Evolutionary conservation across 2,888 invertebrate species (phyloP), one percentile per base, ranked within the genome.

Genomic region (Agrochola lychnidis): DNA sequence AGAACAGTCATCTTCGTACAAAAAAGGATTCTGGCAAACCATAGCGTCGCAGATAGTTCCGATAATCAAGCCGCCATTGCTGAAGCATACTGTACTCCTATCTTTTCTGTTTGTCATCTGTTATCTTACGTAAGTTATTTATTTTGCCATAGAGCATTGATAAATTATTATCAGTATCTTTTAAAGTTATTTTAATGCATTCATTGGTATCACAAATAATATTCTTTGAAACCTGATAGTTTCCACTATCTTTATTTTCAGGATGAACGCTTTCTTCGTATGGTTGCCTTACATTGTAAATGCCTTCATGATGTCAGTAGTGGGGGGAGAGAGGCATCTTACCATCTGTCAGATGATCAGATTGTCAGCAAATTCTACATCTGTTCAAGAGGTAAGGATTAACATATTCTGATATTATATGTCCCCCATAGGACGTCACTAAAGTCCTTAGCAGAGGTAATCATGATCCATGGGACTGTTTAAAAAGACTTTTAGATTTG

Each of bases 31-130:
- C 70, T 88, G 92, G 91, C 73, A 89, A 0, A 92, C 94, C 0
- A 78, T 95, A 3, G 82, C 87, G 10, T 88, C 92, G 0, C 97
- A 98, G 91, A 96, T 97, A 1, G 89, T 94, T 63, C 96, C 94
- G 0, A 90, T 98, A 67, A 92, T 97, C 48, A 95, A 94, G 66
- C 90, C 93, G 3, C 97, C 97, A 0, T 70, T 91, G 0, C 73
- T 91, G 25, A 91, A 88, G 40, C 25, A 87, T 19, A 88, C 90
- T 0, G 2, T 89, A 3, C 59, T 91, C 1, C 48, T 91, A 2
- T 73, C 87, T 0, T 9, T 74, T 4, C 79, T 91, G 0, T 87
- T 74, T 48, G 66, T 71, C 25, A 53, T 88, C 6, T 57, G 42
- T 25, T 96, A 94, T 82, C 90, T 94, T 95, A 87, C 92, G 93